A percentile compares a stretch with the other conserved stretches of the same genome.
Conservation (phyloP, 1,140 invertebrate species). For the Lineus longissimus region DNA sequence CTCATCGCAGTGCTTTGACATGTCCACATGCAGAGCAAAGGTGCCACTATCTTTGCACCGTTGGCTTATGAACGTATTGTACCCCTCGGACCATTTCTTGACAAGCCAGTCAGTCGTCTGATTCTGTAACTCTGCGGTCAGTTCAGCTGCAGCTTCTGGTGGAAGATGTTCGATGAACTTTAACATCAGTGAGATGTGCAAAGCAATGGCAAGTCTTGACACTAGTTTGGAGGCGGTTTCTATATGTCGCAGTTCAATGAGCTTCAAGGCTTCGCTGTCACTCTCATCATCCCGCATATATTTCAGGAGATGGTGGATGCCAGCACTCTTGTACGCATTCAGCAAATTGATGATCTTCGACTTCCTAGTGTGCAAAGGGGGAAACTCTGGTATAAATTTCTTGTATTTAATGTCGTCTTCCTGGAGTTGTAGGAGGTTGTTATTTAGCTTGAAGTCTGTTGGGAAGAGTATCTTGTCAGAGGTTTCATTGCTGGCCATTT, state of each 20-base stretch:
- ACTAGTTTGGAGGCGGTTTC: constrained; percentile 15
- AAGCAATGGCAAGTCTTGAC: constrained; percentile 3
- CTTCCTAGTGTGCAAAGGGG: constrained; percentile 16
- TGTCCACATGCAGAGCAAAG: no score
- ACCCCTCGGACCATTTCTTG: no score
- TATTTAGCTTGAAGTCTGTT: no score
- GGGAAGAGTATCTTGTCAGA: no score
- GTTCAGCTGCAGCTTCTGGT: no score
- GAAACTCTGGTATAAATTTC: constrained; percentile 19
- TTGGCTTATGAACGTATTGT: no score
- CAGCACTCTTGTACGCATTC: constrained; percentile 17
- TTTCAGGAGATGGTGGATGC: constrained; percentile 9
- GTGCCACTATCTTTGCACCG: no score
- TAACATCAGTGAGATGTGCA: constrained; percentile 13
- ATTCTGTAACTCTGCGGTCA: no score
- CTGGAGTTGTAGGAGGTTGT: no score
- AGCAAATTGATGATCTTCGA: constrained; percentile 15
- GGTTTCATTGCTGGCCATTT: no score
- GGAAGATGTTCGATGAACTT: constrained; percentile 5
- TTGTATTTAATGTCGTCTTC: constrained; percentile 4
- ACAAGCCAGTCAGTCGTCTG: no score
- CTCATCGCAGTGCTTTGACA: no score
- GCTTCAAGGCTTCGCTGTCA: constrained; percentile 7
- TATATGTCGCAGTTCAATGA: constrained; percentile 14
- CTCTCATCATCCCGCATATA: constrained; percentile 15